Conservation (phyloP, 2,888 invertebrate genomes). For the Phyto melanocephala region DNA sequence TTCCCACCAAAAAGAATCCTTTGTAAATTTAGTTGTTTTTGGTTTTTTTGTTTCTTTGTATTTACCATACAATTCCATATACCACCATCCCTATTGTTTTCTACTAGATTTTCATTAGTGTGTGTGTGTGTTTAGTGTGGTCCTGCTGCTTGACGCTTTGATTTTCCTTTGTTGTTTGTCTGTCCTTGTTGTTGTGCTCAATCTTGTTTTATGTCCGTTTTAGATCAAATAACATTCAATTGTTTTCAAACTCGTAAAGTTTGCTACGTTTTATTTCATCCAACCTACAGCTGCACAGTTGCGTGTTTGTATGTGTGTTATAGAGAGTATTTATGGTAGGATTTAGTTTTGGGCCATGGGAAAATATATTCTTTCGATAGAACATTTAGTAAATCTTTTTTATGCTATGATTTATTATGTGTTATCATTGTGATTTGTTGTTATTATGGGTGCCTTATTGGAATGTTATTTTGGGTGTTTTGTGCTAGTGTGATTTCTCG, state of each 20-base stretch:
- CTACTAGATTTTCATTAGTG: background rate
- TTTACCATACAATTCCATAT: background rate
- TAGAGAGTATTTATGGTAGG: background rate
- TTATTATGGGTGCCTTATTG: slow-evolving; percentile 10
- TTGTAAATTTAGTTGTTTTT: background rate
- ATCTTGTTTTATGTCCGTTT: slow-evolving; percentile 61
- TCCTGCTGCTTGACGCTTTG: slow-evolving; percentile 65
- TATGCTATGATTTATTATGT: slow-evolving; percentile 40
- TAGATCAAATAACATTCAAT: slow-evolving; percentile 62
- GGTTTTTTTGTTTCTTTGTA: slow-evolving; percentile 5
- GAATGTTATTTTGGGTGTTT: background rate
- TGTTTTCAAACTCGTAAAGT: slow-evolving; percentile 35
- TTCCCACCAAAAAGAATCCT: slow-evolving; percentile 52
- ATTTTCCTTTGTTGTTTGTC: slow-evolving; percentile 39
- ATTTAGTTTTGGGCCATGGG: slow-evolving; percentile 58
- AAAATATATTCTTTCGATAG: slow-evolving; percentile 37
- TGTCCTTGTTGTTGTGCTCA: slow-evolving; percentile 38
- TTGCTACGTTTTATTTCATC: slow-evolving; percentile 44
- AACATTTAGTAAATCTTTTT: background rate
- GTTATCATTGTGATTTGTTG: slow-evolving; percentile 35
- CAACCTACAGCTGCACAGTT: slow-evolving; percentile 60
- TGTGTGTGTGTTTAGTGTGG: slow-evolving; percentile 28
- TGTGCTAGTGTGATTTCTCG: background rate
- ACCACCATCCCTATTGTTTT: slow-evolving; percentile 28
- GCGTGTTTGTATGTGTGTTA: slow-evolving; percentile 14